Percentiles rank a stretch among this genome's conserved stretches.
These are phyloP conservation scores for Hypomecis punctinalis DNA, from an alignment of 2,888 invertebrate genomes.

Conservation along the genomic window DNA sequence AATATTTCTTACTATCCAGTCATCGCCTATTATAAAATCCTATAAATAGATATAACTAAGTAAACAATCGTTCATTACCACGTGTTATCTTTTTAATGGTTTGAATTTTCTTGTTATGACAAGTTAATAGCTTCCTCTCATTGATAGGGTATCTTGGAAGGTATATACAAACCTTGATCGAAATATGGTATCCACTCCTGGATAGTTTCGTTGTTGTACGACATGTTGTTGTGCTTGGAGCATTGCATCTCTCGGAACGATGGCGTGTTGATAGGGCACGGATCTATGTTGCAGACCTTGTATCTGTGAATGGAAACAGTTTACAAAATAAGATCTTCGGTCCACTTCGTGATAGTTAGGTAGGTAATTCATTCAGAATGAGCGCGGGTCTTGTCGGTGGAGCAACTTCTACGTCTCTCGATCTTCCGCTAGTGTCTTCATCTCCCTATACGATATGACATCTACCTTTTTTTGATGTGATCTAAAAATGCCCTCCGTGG, in stretches of 20 bases:
- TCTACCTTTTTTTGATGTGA: no score
- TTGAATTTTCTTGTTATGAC: not conserved
- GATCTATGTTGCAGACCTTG: slow-evolving; percentile 92
- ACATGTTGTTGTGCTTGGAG: slow-evolving; percentile 87
- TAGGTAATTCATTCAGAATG: no score
- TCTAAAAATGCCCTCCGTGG: no score
- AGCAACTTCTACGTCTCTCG: no score
- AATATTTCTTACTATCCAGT: no score
- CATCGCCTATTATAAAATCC: no score
- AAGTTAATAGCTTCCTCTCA: not conserved
- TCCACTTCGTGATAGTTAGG: not conserved
- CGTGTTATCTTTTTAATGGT: no score
- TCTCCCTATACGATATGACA: no score
- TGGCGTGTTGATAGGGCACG: slow-evolving; percentile 89
- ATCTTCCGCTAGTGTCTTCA: no score
- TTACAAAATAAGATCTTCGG: not conserved
- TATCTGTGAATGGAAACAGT: slow-evolving; percentile 76
- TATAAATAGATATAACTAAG: no score
- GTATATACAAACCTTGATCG: slow-evolving; percentile 85
- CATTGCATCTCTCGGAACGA: slow-evolving; percentile 92
- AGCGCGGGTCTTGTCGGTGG: no score
- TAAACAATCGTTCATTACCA: no score
- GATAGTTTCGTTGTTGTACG: slow-evolving; percentile 88
- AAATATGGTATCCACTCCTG: slow-evolving; percentile 90
- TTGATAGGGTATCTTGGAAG: not conserved